These are phyloP conservation scores for Geococcyx californianus DNA, from an alignment of 2,113 vertebrate genomes.

Conservation along the genomic window DNA sequence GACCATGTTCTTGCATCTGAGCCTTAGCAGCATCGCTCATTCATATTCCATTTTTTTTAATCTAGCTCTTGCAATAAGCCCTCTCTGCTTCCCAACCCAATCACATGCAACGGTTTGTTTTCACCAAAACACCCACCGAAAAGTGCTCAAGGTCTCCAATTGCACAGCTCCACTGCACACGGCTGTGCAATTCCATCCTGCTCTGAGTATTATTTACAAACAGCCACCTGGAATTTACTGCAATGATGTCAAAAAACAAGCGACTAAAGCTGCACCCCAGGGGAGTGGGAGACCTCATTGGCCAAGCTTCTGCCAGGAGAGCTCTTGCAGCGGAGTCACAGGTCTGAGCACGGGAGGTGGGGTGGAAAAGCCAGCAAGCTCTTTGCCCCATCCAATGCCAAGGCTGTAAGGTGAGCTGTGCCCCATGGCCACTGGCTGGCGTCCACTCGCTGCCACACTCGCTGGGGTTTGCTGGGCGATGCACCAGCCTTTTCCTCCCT, in stretches of 20 bases:
- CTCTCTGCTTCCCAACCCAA: neutral
- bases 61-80: neutral
- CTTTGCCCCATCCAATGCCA: neutral
- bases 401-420: neutral
- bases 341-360: slow-evolving; percentile 15
- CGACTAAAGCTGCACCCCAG: slow-evolving; percentile 29
- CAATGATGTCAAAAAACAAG: slow-evolving; percentile 43
- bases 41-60: neutral
- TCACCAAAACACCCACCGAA: slow-evolving; percentile 38
- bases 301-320: slow-evolving; percentile 56
- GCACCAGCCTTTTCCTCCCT: neutral
- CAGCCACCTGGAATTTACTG: slow-evolving; percentile 70
- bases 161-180: slow-evolving; percentile 48
- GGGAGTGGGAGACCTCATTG: slow-evolving; percentile 34
- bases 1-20: neutral
- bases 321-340: neutral
- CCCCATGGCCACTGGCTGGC: no score
- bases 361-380: slow-evolving; percentile 24
- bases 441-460: fast-evolving
- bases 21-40: neutral
- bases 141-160: slow-evolving; percentile 41
- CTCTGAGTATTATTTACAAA: slow-evolving; percentile 64
- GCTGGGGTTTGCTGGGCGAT: fast-evolving
- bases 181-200: slow-evolving; percentile 53
- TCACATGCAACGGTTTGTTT: neutral